Percentiles rank a stretch among this genome's conserved stretches.
Evolutionary conservation across 1,140 invertebrate genomes (phyloP).

Genomic region (Lordiphosa collinella): DNA sequence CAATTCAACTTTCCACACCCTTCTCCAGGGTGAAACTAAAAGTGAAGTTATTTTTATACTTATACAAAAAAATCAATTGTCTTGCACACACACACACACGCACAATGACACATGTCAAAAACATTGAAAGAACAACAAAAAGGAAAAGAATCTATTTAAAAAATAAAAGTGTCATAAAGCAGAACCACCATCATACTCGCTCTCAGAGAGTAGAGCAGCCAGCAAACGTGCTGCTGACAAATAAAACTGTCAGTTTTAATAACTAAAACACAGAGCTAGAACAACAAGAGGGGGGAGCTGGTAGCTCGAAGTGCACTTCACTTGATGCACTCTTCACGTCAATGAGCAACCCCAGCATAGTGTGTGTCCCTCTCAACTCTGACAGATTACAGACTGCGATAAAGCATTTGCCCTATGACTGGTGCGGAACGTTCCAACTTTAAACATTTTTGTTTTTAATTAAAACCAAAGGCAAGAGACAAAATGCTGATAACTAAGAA

Average conservation of each 20-base stretch:
- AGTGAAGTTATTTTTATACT: constrained; percentile 52
- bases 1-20: constrained; percentile 43
- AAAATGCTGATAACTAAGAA: constrained; percentile 44
- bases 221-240: constrained; percentile 52
- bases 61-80: constrained; percentile 70
- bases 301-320: constrained; percentile 24
- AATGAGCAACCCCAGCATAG: constrained; percentile 28
- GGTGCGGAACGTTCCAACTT: neutral
- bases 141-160: constrained; percentile 50
- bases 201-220: constrained; percentile 1
- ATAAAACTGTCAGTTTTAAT: constrained; percentile 78
- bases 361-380: constrained; percentile 23
- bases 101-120: constrained; percentile 63
- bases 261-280: constrained; percentile 53
- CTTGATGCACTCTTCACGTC: constrained; percentile 42
- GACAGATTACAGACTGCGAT: constrained; percentile 76
- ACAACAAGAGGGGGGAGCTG: constrained; percentile 1
- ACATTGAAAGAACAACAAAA: constrained; percentile 28
- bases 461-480: constrained; percentile 41
- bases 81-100: constrained; percentile 29
- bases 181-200: constrained; percentile 18
- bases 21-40: constrained; percentile 9
- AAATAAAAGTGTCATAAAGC: constrained; percentile 68
- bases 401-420: constrained; percentile 32
- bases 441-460: constrained; percentile 44